These are phyloP conservation scores for Macropis europaea DNA, from an alignment of 2,888 invertebrate species.

Conservation along the genomic window DNA sequence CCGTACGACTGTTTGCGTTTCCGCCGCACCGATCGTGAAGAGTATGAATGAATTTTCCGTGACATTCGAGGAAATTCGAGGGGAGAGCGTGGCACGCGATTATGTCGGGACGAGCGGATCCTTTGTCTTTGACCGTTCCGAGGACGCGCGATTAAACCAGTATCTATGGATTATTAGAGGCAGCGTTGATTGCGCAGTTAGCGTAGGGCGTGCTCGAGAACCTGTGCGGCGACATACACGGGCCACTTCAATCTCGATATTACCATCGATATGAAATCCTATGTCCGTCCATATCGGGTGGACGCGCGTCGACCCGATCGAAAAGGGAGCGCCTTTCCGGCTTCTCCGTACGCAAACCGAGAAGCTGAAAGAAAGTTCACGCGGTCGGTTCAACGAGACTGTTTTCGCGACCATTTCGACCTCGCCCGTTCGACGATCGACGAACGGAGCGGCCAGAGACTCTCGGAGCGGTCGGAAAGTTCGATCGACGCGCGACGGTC, in stretches of 20 bases:
- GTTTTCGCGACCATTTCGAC: too few relatives aligned
- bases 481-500: too few relatives aligned
- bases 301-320: too few relatives aligned
- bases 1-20: neutral
- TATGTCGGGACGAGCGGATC: neutral
- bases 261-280: too few relatives aligned
- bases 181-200: slow-evolving; percentile 23
- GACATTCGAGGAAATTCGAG: neutral
- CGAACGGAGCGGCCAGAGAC: neutral
- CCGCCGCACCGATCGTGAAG: too few relatives aligned
- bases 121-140: slow-evolving; percentile 38
- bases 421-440: neutral
- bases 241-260: too few relatives aligned
- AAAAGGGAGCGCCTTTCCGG: too few relatives aligned
- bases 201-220: neutral
- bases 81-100: neutral
- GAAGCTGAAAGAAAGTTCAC: too few relatives aligned
- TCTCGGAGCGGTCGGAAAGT: neutral
- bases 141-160: slow-evolving; percentile 33
- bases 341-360: too few relatives aligned
- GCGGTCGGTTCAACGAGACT: too few relatives aligned
- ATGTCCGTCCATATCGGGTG: too few relatives aligned
- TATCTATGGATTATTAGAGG: slow-evolving; percentile 35
- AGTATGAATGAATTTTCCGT: neutral
- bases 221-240: neutral